A percentile compares a stretch with the other conserved stretches of the same genome.
Evolutionary conservation across 2,888 invertebrate genomes (phyloP).

Genomic region (Carterocephalus palaemon): DNA sequence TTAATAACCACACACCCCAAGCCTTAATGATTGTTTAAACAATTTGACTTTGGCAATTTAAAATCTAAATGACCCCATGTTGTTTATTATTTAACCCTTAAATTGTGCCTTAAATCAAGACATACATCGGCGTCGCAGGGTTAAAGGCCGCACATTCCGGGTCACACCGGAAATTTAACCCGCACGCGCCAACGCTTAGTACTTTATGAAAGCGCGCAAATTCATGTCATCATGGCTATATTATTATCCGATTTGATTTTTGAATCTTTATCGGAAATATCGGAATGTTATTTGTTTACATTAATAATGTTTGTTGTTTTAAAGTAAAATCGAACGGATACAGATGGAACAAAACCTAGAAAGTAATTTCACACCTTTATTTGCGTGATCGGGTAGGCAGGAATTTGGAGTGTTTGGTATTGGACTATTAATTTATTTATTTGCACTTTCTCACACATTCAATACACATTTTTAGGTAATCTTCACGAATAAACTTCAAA

Average conservation of each 20-base stretch:
- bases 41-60: conserved; percentile 5
- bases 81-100: conserved; percentile 22
- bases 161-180: conserved; percentile 34
- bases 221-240: conserved; percentile 27
- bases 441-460: no score
- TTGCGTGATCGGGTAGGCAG: no score
- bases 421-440: no score
- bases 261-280: conserved; percentile 3
- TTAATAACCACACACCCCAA: conserved; percentile 5
- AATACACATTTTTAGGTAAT: no score
- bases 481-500: no score
- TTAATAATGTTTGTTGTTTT: no score
- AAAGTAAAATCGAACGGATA: no score
- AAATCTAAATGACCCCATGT: conserved; percentile 14
- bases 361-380: no score
- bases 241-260: conserved; percentile 20
- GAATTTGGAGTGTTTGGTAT: no score
- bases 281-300: not conserved
- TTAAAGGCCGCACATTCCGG: conserved; percentile 17
- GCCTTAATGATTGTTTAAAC: conserved; percentile 4
- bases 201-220: conserved; percentile 31
- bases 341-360: no score
- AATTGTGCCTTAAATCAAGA: conserved; percentile 21
- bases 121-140: conserved; percentile 19
- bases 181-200: conserved; percentile 31